Percentiles rank a stretch among this genome's conserved stretches.
Evolutionary conservation across 2,888 invertebrate genomes (phyloP).

Genomic region (Vandiemenella viatica): DNA sequence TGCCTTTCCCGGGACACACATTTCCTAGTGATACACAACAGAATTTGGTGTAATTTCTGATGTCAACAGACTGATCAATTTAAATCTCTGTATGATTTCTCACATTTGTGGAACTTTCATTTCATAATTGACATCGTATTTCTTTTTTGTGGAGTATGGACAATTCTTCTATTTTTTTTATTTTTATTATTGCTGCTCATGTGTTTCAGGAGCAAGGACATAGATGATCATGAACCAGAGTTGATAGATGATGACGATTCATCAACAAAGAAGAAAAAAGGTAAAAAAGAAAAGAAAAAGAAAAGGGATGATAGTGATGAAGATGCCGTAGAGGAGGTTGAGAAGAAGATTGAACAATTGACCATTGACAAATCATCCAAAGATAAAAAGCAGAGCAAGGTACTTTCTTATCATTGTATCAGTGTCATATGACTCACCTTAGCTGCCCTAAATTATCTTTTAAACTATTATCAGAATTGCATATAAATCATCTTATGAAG

Average conservation of each 20-base stretch:
- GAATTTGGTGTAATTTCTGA: no score
- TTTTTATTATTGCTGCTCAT: not conserved
- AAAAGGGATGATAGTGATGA: slow-evolving; percentile 29
- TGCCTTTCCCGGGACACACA: not conserved
- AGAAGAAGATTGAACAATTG: slow-evolving; percentile 23
- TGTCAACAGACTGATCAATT: not conserved
- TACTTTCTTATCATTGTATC: slow-evolving; percentile 12
- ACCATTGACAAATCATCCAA: slow-evolving; percentile 16
- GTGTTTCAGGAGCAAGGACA: slow-evolving; percentile 27
- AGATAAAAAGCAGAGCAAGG: slow-evolving; percentile 57
- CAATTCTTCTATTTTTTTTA: slow-evolving; percentile 1
- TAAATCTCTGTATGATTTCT: not conserved
- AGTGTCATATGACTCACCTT: not conserved
- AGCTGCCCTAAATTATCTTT: no score
- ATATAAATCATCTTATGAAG: no score
- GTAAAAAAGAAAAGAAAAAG: slow-evolving; percentile 28
- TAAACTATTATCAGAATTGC: no score
- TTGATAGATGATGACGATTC: slow-evolving; percentile 26
- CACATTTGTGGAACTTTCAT: not conserved
- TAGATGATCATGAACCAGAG: slow-evolving; percentile 31
- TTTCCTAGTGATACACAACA: no score
- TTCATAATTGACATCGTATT: not conserved
- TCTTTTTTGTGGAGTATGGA: not conserved
- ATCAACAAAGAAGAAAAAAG: slow-evolving; percentile 27
- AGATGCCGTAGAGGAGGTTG: slow-evolving; percentile 28